Evolutionary conservation across 2,113 vertebrate species (phyloP), one percentile per base, ranked within the genome.

Genomic region (Pyxicephalus adspersus): DNA sequence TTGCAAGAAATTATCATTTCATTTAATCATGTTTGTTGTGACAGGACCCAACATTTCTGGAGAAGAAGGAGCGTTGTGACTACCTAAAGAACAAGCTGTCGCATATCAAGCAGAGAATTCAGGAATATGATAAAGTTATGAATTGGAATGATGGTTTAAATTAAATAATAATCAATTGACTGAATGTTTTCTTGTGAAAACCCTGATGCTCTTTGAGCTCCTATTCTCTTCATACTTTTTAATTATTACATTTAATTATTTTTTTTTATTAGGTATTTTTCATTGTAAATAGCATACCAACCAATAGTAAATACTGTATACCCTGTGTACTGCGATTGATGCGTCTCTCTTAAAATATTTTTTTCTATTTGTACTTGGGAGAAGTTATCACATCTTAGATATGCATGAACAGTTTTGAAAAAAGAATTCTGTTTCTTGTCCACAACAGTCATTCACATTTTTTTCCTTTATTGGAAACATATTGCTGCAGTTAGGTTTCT

Each of bases 41-140:
- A 26, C 85, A 99, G 96, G 96, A 99, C 84, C 95, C 96, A 34
- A 88, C 95, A 0, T 97, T 95, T 90, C 60, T 95, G 87, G 97
- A 98, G 85, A 99, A 99, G 84, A 94, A 93, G 73, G 96, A 99
- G 6, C 91, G 97, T 26, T 99, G 97, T 88, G 97, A 99, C 85
- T 99, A 99, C 83, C 89, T 99, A 4, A 99, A 98, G 89, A 98
- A 88, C 86, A 99, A 99, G 84, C 95, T 99, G 51, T 95, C 97
- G 29, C 96, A 99, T 85, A 98, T 99, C 89, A 98, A 99, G 84
- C 94, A 95, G 87, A 95, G 92, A 89, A 99, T 99, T 88, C 95
- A 96, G 78, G 96, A 99, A 87, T 99, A 98, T 82, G 95, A 97
- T 88, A 95, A 95, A 88, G 85, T 98, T 84, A 98, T 91, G 95